phyloP scores from a whole-genome alignment of 1,140 invertebrate species.

The Chlorops oryzae region DNA sequence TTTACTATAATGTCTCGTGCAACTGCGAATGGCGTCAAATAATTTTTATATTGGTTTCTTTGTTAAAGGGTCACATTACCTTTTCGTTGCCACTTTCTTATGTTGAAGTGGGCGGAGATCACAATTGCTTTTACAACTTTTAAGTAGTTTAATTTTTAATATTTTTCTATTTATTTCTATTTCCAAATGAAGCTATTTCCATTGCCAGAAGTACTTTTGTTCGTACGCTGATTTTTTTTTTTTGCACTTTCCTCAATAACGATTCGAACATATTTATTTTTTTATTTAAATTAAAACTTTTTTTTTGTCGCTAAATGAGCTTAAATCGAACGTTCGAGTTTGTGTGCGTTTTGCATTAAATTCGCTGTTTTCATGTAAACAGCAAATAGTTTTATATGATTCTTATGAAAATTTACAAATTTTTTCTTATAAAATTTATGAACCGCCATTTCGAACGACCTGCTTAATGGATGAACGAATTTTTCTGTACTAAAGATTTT shows the following conservation, averaged over 20 bases:
- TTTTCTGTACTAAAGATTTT: conserved; percentile 35
- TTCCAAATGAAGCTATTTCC: no score
- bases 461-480: conserved; percentile 37
- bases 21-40: no score
- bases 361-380: conserved; percentile 48
- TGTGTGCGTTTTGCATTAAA: conserved; percentile 45
- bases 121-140: no score
- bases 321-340: conserved; percentile 44
- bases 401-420: conserved; percentile 46
- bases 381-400: conserved; percentile 45
- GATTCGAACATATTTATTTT: conserved; percentile 1
- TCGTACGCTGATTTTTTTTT: neutral
- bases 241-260: neutral
- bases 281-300: conserved; percentile 1
- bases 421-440: conserved; percentile 36
- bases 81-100: no score
- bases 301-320: conserved; percentile 1
- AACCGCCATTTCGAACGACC: conserved; percentile 39
- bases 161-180: no score
- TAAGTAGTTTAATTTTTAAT: no score
- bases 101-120: no score
- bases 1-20: no score
- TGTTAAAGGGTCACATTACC: no score
- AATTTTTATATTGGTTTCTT: no score
- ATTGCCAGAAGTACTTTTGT: no score